phyloP scores from a whole-genome alignment of 1,140 invertebrate genomes.

The Atta colombica region DNA sequence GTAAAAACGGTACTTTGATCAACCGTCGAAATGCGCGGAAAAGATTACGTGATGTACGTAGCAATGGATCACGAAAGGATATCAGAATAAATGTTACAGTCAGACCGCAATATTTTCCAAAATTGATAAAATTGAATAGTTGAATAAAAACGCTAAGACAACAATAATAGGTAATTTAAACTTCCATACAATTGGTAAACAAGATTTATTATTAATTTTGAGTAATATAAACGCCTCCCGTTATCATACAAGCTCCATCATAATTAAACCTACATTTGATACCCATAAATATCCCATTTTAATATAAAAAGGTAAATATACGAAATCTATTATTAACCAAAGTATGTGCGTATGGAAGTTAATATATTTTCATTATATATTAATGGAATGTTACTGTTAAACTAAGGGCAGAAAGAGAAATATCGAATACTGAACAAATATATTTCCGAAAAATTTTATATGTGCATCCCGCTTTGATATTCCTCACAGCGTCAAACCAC shows the following conservation, averaged over 20 bases:
- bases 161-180: slow-evolving; percentile 29
- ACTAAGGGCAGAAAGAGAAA: slow-evolving; percentile 27
- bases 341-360: background rate
- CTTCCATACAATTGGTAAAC: slow-evolving; percentile 33
- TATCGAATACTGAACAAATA: background rate
- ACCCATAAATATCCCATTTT: slow-evolving; percentile 16
- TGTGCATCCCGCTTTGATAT: slow-evolving; percentile 54
- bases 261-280: slow-evolving; percentile 25
- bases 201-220: slow-evolving; percentile 51
- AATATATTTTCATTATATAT: slow-evolving; percentile 47
- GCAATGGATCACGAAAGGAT: background rate
- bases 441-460: slow-evolving; percentile 44
- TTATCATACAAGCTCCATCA: background rate
- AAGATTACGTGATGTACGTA: slow-evolving; percentile 24
- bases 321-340: slow-evolving; percentile 37
- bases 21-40: slow-evolving; percentile 9
- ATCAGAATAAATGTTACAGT: background rate
- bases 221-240: slow-evolving; percentile 5
- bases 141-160: background rate
- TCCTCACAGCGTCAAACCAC: slow-evolving; percentile 64
- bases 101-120: slow-evolving; percentile 16
- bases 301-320: slow-evolving; percentile 35
- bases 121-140: slow-evolving; percentile 14
- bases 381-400: slow-evolving; percentile 35
- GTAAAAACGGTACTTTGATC: slow-evolving; percentile 9